Evolutionary conservation across 2,888 invertebrate species (phyloP), one percentile per base, ranked within the genome.

Genomic region (Chrysolina oricalcia): DNA sequence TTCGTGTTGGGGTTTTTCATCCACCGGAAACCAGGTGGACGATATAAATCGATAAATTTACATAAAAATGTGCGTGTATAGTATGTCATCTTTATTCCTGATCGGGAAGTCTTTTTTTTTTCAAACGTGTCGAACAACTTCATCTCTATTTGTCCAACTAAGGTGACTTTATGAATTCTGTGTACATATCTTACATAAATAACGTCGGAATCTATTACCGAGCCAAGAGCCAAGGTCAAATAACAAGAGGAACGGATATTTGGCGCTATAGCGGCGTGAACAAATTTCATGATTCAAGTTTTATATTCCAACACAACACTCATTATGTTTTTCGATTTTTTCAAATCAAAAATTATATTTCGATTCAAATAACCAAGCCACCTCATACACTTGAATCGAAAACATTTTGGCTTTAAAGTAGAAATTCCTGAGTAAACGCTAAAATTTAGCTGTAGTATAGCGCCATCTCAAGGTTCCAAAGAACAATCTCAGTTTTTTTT

Each of bases 1-100:
- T 75, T 77, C 75, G 21, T 63, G 56, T 70, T 48, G 69, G 70
- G 67, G 65, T 65, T 74, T 75, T 79, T 79, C 70, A 56, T 72
- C 48, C 50, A 43, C 78, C 80, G 80, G 78, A 80, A 78, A 80
- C 80, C 80, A 80, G 80, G 80, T 80, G 78, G 75, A 75, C 70
- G 68, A 68, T 75, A 76, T 66, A 68, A 75, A 76, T 77, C 74
- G 77, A 64, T 74, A 71, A 66, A 80, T 80, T 80, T 78, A 70
- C 76, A 80, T 80, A 78, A 78, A 79, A 77, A 77, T 80, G 77
- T 70, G 50, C 53, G 68, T 74, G 59, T 64, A 59, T 64, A 59
- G 35, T 46, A 63, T 50, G 53, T 72, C 63, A 66, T 59, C 72
- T 72, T 43, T 62, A 66, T 66, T 35, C 53, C 53, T 40, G 21